Evolutionary conservation across 2,888 invertebrate genomes (phyloP), one percentile per base, ranked within the genome.

Genomic region (Drosophila mayaguana): DNA sequence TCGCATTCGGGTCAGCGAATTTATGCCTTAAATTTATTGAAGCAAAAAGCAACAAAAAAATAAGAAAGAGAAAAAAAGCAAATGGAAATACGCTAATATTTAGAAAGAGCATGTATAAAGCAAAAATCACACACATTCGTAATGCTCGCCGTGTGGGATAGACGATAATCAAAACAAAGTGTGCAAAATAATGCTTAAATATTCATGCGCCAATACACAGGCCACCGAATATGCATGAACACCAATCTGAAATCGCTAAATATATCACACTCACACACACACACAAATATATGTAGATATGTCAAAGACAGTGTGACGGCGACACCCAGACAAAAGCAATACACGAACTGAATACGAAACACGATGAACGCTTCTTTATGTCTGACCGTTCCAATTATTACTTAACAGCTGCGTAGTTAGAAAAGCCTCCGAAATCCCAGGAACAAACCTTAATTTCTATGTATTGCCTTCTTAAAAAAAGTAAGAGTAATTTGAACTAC

Each of bases 31-130:
- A 22, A 57, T 40, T 51, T 45, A 57, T 63, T 80, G 70, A 67
- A 66, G 46, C 50, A 42, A 48, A 56, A 48, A 54, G 2, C 2
- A 36, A 6, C 22, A 48, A 48, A 32, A 50, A 63, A 40, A 25
- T 34, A 55, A n/a, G 14, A 50, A 20, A 20, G 36, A 22, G 20
- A 25, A 45, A 61, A 61, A 40, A 40, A 18, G 45, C 42, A 60
- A 54, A 57, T 48, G 7, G 22, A 56, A 63, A 63, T 38, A 55
- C 60, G 66, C 65, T 66, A 43, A 57, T 86, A 88, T 86, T 88
- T 80, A 83, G 87, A 84, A 83, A 83, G 73, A 86, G 78, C 66
- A 73, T 75, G 75, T 50, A 40, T 25, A 88, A 78, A 80, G 80
- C 83, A 80, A 61, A 80, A 51, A 54, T 25, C 56, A 28, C 38